Conservation (phyloP, 2,888 invertebrate genomes). For the Drosophila mettleri region DNA sequence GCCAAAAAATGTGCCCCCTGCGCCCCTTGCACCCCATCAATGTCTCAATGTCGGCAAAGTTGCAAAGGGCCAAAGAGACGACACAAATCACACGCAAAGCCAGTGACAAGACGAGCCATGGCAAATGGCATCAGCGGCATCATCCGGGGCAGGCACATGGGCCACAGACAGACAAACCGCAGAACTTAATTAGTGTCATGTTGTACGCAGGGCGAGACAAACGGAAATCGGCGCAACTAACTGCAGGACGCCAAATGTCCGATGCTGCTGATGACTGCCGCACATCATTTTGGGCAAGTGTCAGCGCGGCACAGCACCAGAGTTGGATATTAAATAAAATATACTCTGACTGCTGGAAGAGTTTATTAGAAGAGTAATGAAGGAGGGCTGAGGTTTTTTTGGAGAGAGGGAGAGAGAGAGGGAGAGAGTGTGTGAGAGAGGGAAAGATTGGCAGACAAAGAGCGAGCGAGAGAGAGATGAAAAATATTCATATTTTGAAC, state of each 20-base stretch:
- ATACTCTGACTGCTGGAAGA: not conserved
- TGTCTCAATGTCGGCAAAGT: constrained; percentile 69
- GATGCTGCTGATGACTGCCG: constrained; percentile 51
- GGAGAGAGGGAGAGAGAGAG: no score
- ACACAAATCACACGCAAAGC: constrained; percentile 75
- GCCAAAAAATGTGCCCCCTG: constrained; percentile 44
- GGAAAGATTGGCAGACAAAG: no score
- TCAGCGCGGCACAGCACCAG: constrained; percentile 30
- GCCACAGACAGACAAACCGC: constrained; percentile 59
- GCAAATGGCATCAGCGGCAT: constrained; percentile 5
- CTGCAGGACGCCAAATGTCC: constrained; percentile 68
- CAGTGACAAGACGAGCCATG: constrained; percentile 37
- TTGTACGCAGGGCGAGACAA: constrained; percentile 69
- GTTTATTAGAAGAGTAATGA: not conserved
- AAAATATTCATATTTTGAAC: no score
- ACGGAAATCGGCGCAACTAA: constrained; percentile 72
- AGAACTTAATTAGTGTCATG: constrained; percentile 82
- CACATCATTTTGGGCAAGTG: constrained; percentile 63
- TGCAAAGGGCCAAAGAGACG: constrained; percentile 62
- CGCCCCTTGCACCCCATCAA: no score
- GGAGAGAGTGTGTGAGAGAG: no score
- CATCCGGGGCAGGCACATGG: not conserved
- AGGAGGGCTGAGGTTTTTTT: not conserved
- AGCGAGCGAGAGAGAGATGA: no score
- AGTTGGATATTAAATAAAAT: constrained; percentile 21